phyloP scores from a whole-genome alignment of 2,888 invertebrate species.

The Lycia hirtaria region DNA sequence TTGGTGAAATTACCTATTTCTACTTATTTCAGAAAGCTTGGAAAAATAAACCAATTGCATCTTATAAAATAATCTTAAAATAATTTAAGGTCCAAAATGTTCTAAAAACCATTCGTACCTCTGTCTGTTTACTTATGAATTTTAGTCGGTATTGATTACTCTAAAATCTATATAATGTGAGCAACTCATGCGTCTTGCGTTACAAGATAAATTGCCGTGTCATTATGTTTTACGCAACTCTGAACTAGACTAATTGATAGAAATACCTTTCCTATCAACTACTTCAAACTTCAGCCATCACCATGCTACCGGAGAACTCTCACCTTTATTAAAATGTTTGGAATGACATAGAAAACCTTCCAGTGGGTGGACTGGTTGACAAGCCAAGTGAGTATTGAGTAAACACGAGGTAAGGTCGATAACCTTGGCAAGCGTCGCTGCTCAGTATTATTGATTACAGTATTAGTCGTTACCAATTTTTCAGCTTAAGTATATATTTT shows the following conservation, averaged over 20 bases:
- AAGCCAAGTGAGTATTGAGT: conserved; percentile 57
- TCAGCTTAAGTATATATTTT: conserved; percentile 55
- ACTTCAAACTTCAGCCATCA: conserved; percentile 24
- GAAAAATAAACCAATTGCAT: too few species aligned
- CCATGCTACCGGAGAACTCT: conserved; percentile 54
- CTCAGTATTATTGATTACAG: conserved; percentile 65
- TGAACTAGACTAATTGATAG: conserved; percentile 6
- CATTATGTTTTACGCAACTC: too few species aligned
- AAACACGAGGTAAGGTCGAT: conserved; percentile 74
- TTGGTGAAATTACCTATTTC: neutral
- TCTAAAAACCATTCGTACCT: too few species aligned
- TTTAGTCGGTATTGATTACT: too few species aligned
- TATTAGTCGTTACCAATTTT: conserved; percentile 66
- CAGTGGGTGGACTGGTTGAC: conserved; percentile 82
- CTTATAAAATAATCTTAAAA: too few species aligned
- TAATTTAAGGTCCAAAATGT: too few species aligned
- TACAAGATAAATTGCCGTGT: too few species aligned
- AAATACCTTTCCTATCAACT: conserved; percentile 14
- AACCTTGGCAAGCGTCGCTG: conserved; percentile 58
- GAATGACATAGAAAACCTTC: conserved; percentile 67
- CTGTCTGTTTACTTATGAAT: too few species aligned
- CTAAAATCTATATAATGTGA: too few species aligned
- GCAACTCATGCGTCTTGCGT: neutral
- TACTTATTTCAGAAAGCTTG: too few species aligned
- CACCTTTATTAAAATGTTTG: conserved; percentile 58